Evolutionary conservation across 2,888 invertebrate species (phyloP), one percentile per base, ranked within the genome.

Genomic region (Elegia similella): DNA sequence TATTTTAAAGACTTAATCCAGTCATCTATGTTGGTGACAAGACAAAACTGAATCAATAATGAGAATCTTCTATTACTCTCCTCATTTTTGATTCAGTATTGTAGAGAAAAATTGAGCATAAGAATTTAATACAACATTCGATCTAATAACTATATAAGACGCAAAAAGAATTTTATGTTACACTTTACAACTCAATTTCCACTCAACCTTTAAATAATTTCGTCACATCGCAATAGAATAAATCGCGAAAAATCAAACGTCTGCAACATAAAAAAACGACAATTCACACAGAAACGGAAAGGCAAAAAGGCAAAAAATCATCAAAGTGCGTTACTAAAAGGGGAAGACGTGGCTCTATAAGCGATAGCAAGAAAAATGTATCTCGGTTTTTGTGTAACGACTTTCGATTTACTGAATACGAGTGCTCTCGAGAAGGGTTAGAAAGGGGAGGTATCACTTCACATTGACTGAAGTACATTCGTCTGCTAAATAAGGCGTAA

Each of bases 401-500:
- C 82, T 86, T 88, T 86, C 86, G 84, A 87, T 87, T 88, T 84
- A 82, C 80, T 80, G 81, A 80, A 77, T 81, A 82, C 78, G 78
- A 87, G 84, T 76, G 81, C 85, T 78, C 82, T 86, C 72, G 69
- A 81, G 76, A 82, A 84, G 86, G 84, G 84, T 84, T 84, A 78
- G 76, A 75, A 72, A 70, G 76, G 80, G 81, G 80, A 75, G 81
- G 80, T 80, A 85, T 83, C 84, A 81, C 82, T 81, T 75, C 78
- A 78, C 82, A 77, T 74, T 73, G 75, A 75, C 76, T 83, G 77
- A 73, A 85, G 84, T 78, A 80, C 76, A 78, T 82, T 80, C 82
- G 78, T 78, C 81, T 79, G 76, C 78, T 80, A 86, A 88, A 88
- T 87, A 87, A 84, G 81, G 88, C 86, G 86, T 85, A 83, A 85